Percentiles rank a stretch among this genome's conserved stretches.
phyloP scores from a whole-genome alignment of 2,797 vertebrate genomes.

The Macrochelys suwanniensis region DNA sequence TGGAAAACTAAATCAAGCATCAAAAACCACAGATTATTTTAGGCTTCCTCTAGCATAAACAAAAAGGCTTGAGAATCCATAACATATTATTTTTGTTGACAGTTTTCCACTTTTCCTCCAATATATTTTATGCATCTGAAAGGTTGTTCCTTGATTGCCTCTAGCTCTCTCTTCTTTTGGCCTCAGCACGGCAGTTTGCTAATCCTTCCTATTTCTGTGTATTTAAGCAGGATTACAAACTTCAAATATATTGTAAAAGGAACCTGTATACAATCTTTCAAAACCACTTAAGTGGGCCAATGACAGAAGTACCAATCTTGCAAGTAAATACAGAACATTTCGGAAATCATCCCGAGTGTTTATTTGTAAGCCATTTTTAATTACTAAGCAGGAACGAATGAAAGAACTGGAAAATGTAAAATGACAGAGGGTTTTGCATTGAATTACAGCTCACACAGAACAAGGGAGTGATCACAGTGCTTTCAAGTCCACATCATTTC shows the following conservation, averaged over 20 bases:
- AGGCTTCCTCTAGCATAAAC: slow-evolving; percentile 83
- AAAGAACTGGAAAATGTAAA: slow-evolving; percentile 87
- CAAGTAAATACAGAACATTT: slow-evolving; percentile 77
- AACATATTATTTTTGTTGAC: slow-evolving; percentile 85
- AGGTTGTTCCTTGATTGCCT: slow-evolving; percentile 84
- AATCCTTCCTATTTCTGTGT: slow-evolving; percentile 84
- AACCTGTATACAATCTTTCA: slow-evolving; percentile 91
- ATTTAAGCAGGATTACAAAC: slow-evolving; percentile 83
- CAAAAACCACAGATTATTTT: slow-evolving; percentile 89
- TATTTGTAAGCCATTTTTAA: slow-evolving; percentile 91
- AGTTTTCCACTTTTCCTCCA: slow-evolving; percentile 79
- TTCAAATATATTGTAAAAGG: slow-evolving; percentile 89
- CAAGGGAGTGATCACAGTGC: slow-evolving; percentile 32
- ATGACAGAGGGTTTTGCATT: slow-evolving; percentile 77
- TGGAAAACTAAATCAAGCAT: slow-evolving; percentile 92
- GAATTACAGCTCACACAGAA: slow-evolving; percentile 74
- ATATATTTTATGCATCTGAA: slow-evolving; percentile 79
- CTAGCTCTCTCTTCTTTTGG: slow-evolving; percentile 84
- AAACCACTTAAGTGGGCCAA: slow-evolving; percentile 85
- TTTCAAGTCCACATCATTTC: slow-evolving; percentile 60
- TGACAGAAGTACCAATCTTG: slow-evolving; percentile 71
- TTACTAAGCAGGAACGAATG: slow-evolving; percentile 86
- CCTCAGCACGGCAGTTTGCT: slow-evolving; percentile 82
- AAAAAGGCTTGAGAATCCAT: slow-evolving; percentile 76
- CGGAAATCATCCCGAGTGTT: slow-evolving; percentile 85